These are phyloP conservation scores for Perognathus longimembris DNA, from an alignment of 2,113 vertebrate species.

Conservation along the genomic window DNA sequence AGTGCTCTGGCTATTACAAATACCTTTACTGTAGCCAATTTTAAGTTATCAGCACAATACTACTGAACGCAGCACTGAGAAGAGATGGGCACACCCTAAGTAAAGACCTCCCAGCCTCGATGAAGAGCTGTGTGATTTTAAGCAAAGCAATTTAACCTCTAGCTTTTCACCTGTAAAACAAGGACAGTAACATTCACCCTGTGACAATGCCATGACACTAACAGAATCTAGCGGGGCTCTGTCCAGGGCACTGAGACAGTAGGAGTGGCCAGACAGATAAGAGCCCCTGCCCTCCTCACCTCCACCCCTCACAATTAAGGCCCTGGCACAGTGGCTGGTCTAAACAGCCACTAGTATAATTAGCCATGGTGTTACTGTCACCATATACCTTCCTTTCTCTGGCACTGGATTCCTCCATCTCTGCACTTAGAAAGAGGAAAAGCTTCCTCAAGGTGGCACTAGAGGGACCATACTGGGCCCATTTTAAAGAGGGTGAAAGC, in stretches of 20 bases:
- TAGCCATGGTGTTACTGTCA: background rate
- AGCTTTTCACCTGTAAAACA: background rate
- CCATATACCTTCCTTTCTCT: background rate
- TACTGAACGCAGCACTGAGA: background rate
- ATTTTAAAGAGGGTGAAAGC: constrained; percentile 39
- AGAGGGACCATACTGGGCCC: background rate
- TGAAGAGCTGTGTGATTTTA: background rate
- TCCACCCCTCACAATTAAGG: background rate
- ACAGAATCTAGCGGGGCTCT: background rate
- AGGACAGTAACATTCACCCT: background rate
- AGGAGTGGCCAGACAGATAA: background rate
- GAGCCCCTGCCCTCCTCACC: background rate
- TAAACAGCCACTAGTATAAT: background rate
- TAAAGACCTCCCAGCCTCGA: background rate
- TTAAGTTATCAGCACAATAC: background rate
- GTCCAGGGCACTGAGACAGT: background rate
- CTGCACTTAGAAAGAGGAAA: background rate
- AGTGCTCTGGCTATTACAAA: too few species aligned
- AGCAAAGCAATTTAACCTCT: background rate
- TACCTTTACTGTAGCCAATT: too few species aligned
- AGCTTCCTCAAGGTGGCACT: background rate
- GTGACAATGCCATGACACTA: background rate
- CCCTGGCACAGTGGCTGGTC: background rate
- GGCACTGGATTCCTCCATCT: background rate
- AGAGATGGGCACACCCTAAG: background rate